Base-by-base conservation (phyloP, 2,113 vertebrate species). In the Pseudois nayaur region DNA sequence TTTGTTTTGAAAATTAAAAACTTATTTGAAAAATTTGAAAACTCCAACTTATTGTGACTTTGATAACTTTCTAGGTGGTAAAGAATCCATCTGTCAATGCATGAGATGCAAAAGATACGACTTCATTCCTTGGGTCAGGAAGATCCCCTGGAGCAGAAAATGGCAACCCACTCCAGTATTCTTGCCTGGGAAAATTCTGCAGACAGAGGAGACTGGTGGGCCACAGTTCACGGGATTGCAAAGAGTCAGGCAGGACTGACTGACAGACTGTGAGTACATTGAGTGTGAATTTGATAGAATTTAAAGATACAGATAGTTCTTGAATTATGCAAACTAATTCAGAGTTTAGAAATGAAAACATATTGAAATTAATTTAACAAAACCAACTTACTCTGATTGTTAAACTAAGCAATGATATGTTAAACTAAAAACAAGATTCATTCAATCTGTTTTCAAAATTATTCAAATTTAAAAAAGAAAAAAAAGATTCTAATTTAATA, bases 161-260 rank as follows among this genome's bases (percentile, higher is more conserved):
- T 40, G 5, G 19, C n/a, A 40, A 74, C 67, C 36, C 19, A 13
- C 36, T 40, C 21, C 36, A 40, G 10, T 40, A 40, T 74, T 74
- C 21, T 74, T 74, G 67, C 10, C 5, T 74, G 36, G 10, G 36
- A 74, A 74, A 74, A 74, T 40, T 23, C 11, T 15, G 40, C 36
- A 40, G 36, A 40, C n/a, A 40, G 19, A 74, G 11, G 5, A 40
- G 10, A 74, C n/a, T 74, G 5, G 67, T 6, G 3, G 6, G 67
- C n/a, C 23, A 71, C n/a, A 40, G 19, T 23, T 23, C n/a, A 36
- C 0, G 5, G n/a, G 67, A 3, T 23, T 23, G 10, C 21, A 25
- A 67, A 67, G 67, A 74, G 67, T 74, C 19, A 74, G 5, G 40
- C 10, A 74, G 21, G 21, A 74, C 9, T 40, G 19, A 40, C 36